Base-by-base conservation (phyloP, 2,888 invertebrate species). In the Sceliomorpha sp. region DNA sequence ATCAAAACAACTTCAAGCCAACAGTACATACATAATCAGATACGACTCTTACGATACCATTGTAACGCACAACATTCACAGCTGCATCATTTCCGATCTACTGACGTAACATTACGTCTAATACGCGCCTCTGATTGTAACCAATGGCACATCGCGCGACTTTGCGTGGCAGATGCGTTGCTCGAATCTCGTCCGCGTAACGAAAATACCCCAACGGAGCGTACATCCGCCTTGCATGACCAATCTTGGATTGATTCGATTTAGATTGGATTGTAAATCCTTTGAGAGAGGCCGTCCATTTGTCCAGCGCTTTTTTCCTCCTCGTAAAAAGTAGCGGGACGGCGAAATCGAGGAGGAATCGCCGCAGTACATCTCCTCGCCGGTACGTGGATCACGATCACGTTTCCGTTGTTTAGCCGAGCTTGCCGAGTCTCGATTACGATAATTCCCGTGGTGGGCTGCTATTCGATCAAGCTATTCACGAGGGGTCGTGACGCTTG, bases 401-500 rank as follows among this genome's bases (percentile, higher is more conserved):
- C 69, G 70, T 70, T 72, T 72, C 70, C 62, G 72, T 70, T 74
- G 58, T 74, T 74, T 69, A 63, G 70, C 67, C 67, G 53, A 37
- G 62, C 48, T 58, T 42, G 59, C 59, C 29, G 64, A 62, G 66
- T 67, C 44, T 53, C 67, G 74, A 71, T 74, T 74, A 71, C 74
- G 71, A 71, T 67, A 69, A 74, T 76, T 75, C 68, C 50, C 74
- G 51, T 45, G 56, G 64, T 51, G 56, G 56, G 53, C 59, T 58
- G 40, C 59, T 47, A 50, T 58, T 60, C 70, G 74, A 73, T 67
- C 74, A 78, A 50, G 71, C 64, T 58, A 60, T 62, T 58, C 67
- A 40, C 40, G 62, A 66, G 45, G 70, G 69, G 48, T 79, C 78
- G 77, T 77, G 79, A 73, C 58, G 72, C 42, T 71, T 50, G 13